These are phyloP conservation scores for Uropetala carovei DNA, from an alignment of 2,888 invertebrate species.

Conservation along the genomic window DNA sequence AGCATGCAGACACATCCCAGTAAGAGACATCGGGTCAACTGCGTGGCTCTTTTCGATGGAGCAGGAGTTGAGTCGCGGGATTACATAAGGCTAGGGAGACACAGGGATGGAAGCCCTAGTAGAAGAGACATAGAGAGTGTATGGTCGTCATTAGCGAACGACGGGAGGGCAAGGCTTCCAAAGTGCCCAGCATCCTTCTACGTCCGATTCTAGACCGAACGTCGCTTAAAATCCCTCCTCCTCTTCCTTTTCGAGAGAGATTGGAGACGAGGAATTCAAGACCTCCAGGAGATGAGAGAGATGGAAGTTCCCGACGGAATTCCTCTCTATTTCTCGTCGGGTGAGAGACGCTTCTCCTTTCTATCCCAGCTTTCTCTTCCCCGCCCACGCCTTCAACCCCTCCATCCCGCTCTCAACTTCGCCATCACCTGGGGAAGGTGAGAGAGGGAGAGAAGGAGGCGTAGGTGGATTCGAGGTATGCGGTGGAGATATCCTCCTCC, in stretches of 20 bases:
- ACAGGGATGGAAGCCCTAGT: neutral
- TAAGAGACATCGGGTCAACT: no score
- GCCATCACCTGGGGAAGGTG: constrained; percentile 39
- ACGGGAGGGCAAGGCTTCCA: neutral
- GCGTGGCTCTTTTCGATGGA: no score
- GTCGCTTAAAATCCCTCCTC: neutral
- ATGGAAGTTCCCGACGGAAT: constrained; percentile 6
- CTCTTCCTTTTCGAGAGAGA: neutral
- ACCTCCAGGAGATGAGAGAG: constrained; percentile 4
- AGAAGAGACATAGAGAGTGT: neutral
- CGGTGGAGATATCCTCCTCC: constrained; percentile 26
- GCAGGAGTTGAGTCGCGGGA: no score
- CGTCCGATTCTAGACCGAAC: constrained; percentile 23
- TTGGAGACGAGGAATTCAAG: constrained; percentile 20
- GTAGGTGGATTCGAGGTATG: neutral
- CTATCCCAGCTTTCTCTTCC: neutral
- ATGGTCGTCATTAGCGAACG: neutral
- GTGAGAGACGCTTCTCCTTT: neutral
- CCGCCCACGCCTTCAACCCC: constrained; percentile 2
- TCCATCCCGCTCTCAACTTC: neutral
- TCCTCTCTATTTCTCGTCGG: constrained; percentile 7
- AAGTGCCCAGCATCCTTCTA: constrained; percentile 34
- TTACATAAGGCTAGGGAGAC: no score
- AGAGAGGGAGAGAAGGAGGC: neutral
- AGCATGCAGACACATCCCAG: no score